Conservation (phyloP, 30 jellyfish, hydroid and myxozoan genomes). For the Aurelia coerulea region DNA sequence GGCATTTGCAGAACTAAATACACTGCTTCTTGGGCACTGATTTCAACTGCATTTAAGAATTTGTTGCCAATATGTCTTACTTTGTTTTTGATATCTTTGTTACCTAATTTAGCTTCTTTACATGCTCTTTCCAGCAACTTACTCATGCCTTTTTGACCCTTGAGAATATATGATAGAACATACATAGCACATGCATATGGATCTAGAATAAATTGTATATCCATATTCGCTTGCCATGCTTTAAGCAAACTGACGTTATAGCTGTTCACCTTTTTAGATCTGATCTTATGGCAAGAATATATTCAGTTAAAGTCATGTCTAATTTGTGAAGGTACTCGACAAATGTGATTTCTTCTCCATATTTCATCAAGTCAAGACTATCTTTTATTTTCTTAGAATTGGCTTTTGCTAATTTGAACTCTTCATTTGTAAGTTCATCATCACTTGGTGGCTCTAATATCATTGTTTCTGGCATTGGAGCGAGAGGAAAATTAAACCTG, state of each 20-base stretch:
- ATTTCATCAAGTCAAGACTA: constrained; percentile 15
- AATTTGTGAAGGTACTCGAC: neutral
- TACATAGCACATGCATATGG: too few relatives aligned
- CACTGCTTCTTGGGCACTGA: constrained; percentile 60
- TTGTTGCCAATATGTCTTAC: constrained; percentile 3
- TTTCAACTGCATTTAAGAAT: neutral
- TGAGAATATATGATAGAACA: too few relatives aligned
- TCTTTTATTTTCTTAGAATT: neutral
- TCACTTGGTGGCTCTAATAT: constrained; percentile 9
- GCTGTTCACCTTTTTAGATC: constrained; percentile 2
- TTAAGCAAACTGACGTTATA: constrained; percentile 4
- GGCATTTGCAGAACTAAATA: neutral
- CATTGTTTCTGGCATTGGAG: constrained; percentile 29
- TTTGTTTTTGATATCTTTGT: neutral
- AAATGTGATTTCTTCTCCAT: constrained; percentile 28
- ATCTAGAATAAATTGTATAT: too few relatives aligned
- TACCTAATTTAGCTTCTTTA: neutral
- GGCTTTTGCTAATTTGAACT: neutral
- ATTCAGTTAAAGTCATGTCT: neutral
- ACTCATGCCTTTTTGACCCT: too few relatives aligned
- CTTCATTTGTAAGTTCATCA: neutral
- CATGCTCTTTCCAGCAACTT: too few relatives aligned
- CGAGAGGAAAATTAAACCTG: constrained; percentile 43
- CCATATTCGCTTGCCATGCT: too few relatives aligned
- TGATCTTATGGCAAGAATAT: neutral